Evolutionary conservation across 30 jellyfish, hydroid and myxozoan species (phyloP).

Genomic region (Turritopsis rubra): DNA sequence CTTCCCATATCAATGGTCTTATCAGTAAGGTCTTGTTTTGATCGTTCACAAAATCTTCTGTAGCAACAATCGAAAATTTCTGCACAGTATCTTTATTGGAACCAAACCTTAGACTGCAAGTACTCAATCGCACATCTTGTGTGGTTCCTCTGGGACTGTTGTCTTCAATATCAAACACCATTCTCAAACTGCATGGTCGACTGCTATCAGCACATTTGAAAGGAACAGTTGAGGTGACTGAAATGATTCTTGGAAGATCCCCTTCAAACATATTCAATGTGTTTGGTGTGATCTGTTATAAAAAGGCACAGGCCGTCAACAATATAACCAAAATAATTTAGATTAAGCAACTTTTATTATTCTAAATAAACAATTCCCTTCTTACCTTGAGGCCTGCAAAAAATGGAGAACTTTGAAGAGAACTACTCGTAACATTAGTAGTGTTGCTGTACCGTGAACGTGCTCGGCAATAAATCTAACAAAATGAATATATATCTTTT

Average conservation of each 20-base stretch:
- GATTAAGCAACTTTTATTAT: no score
- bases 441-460: not conserved
- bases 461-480: not conserved
- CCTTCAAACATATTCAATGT: not conserved
- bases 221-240: not conserved
- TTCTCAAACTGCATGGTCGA: not conserved
- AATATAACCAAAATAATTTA: no score
- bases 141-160: not conserved
- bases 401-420: not conserved
- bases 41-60: not conserved
- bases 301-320: not conserved
- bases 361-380: not conserved
- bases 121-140: not conserved
- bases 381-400: not conserved
- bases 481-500: no score
- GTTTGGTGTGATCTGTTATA: not conserved
- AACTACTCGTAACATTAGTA: not conserved
- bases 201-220: not conserved
- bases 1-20: not conserved
- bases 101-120: not conserved
- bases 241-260: not conserved
- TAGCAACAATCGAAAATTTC: not conserved
- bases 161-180: not conserved
- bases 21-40: not conserved
- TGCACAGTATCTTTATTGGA: not conserved